A percentile compares a stretch with the other conserved stretches of the same genome.
phyloP scores from a whole-genome alignment of 2,113 vertebrate genomes.

The Phyllostomus discolor region DNA sequence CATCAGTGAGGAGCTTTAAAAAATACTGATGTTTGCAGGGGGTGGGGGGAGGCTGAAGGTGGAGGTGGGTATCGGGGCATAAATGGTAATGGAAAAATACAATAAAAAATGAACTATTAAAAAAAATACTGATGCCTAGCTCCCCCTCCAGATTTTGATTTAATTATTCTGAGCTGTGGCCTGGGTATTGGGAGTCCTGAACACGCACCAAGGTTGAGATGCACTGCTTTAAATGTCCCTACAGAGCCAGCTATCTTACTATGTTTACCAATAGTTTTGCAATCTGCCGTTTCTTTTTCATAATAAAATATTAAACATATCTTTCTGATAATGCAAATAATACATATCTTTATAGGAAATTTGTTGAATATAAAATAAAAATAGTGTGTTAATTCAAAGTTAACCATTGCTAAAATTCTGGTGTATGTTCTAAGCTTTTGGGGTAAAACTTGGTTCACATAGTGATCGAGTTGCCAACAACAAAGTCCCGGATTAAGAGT shows the following conservation, averaged over 20 bases:
- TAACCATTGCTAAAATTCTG: slow-evolving; percentile 11
- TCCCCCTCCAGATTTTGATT: background rate
- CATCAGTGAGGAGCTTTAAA: background rate
- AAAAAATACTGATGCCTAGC: background rate
- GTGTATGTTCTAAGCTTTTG: background rate
- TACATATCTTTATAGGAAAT: background rate
- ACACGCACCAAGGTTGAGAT: background rate
- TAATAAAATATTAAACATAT: background rate
- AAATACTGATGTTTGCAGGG: background rate
- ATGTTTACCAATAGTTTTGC: background rate
- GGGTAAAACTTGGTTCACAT: background rate
- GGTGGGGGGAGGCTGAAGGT: too few species aligned
- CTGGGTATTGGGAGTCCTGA: background rate
- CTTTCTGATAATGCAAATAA: slow-evolving; percentile 16
- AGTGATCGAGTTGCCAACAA: background rate
- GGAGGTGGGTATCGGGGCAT: too few species aligned
- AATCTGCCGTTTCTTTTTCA: background rate
- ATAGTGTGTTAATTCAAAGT: background rate
- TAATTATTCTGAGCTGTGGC: background rate
- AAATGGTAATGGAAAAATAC: too few species aligned
- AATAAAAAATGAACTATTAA: too few species aligned
- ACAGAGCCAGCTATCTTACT: background rate
- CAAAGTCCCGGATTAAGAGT: background rate
- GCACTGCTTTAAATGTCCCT: background rate
- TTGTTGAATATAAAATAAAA: slow-evolving; percentile 1